Evolutionary conservation across 2,888 invertebrate species (phyloP), one percentile per base, ranked within the genome.

Genomic region (Caenorhabditis angaria): DNA sequence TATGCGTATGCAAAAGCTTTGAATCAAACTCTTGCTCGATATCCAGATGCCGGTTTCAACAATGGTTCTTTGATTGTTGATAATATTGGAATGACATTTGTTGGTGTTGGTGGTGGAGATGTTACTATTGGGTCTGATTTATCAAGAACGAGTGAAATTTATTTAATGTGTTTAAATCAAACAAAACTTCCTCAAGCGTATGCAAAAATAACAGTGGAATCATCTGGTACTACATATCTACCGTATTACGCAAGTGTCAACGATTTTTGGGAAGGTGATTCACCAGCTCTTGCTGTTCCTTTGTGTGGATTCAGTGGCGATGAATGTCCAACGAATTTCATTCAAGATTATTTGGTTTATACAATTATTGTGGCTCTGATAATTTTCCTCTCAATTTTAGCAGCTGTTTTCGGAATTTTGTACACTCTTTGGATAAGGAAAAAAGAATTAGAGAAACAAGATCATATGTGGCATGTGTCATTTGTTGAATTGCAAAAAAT

Each of bases 401-500:
- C 71, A 0, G 72, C 78, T 2, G 20, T 66, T 8, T 48, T 67
- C 10, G 78, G 66, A 10, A 50, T 77, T 0, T 56, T 72, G 10
- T 70, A 70, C 60, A 64, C 68, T 60, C 70, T 64, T 27, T 78
- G 78, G 32, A 62, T 67, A 32, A 66, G 60, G 58, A 20, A 62
- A 6, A 51, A 60, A 14, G 80, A 81, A 59, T 55, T 73, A 24
- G 77, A 78, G 25, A 55, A 74, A 28, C 60, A 73, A 51, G 73
- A 79, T 57, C 53, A 59, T 48, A 14, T 77, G 47, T 81, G 81
- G 81, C 76, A 80, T 55, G 66, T 81, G 4, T 63, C 68, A 4
- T 61, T 56, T 10, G n/a, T 24, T 0, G 56, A 69, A 22, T 50
- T 73, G n/a, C 41, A 61, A 18, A n/a, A 35, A 4, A 61, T 69